phyloP scores from a whole-genome alignment of 2,888 invertebrate genomes.

The Leptarthrus brevirostris region DNA sequence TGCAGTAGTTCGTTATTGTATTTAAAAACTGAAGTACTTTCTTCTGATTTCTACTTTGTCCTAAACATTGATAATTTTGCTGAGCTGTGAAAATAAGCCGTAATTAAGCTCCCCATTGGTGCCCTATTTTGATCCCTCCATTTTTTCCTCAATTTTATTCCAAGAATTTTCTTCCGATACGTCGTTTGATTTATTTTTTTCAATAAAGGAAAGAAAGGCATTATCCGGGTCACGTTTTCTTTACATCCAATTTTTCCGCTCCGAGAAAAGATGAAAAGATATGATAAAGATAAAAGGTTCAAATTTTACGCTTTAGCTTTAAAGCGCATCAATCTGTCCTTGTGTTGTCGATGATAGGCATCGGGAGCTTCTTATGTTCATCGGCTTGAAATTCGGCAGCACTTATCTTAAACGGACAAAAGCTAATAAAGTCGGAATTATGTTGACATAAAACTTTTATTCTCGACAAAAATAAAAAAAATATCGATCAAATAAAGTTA shows the following conservation, averaged over 20 bases:
- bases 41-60: too few relatives aligned
- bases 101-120: too few relatives aligned
- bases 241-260: conserved; percentile 21
- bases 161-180: too few relatives aligned
- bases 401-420: background rate
- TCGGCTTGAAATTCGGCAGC: background rate
- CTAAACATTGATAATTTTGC: too few relatives aligned
- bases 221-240: conserved; percentile 38
- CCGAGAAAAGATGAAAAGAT: conserved; percentile 22
- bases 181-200: background rate
- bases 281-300: conserved; percentile 36
- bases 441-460: conserved; percentile 33
- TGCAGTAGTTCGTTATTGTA: too few relatives aligned
- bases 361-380: background rate
- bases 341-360: too few relatives aligned
- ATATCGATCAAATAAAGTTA: conserved; percentile 22
- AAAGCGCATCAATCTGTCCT: conserved; percentile 22
- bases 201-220: conserved; percentile 21
- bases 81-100: too few relatives aligned
- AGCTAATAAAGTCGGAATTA: conserved; percentile 30
- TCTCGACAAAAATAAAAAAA: conserved; percentile 7
- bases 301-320: conserved; percentile 6
- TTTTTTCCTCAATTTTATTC: too few relatives aligned
- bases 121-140: too few relatives aligned
- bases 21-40: too few relatives aligned